phyloP scores from a whole-genome alignment of 1,140 invertebrate species.

The Argopecten irradians region DNA sequence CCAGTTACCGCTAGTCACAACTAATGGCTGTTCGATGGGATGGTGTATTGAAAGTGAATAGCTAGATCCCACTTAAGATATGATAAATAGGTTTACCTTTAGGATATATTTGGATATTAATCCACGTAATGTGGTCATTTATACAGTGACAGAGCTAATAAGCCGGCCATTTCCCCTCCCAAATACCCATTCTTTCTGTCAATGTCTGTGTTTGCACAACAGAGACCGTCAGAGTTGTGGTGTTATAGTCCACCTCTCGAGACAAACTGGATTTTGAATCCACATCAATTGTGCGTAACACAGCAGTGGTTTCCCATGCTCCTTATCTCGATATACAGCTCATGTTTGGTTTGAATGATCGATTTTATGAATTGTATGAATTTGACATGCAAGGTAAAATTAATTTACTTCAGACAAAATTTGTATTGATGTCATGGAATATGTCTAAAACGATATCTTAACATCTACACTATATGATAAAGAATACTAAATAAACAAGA shows the following conservation, averaged over 20 bases:
- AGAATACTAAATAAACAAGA: not conserved
- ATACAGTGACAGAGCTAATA: not conserved
- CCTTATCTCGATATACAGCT: not conserved
- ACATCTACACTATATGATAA: not conserved
- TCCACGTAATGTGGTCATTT: slow-evolving; percentile 15
- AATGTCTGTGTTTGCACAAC: not conserved
- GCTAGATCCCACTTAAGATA: slow-evolving; percentile 21
- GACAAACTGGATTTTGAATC: not conserved
- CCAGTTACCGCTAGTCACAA: not conserved
- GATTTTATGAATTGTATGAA: not conserved
- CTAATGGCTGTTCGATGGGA: slow-evolving; percentile 14
- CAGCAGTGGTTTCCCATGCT: not conserved
- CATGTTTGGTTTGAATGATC: not conserved
- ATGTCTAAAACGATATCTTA: not conserved
- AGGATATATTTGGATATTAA: slow-evolving; percentile 23
- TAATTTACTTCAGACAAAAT: not conserved
- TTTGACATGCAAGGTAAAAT: slow-evolving; percentile 8
- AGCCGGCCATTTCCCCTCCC: not conserved
- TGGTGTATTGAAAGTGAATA: slow-evolving; percentile 11
- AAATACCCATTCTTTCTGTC: slow-evolving; percentile 14
- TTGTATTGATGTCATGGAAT: not conserved
- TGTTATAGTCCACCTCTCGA: not conserved
- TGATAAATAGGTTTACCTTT: slow-evolving; percentile 1
- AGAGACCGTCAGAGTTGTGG: not conserved
- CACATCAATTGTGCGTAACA: not conserved